phyloP scores from a whole-genome alignment of 2,113 vertebrate species.

The Suricata suricatta region DNA sequence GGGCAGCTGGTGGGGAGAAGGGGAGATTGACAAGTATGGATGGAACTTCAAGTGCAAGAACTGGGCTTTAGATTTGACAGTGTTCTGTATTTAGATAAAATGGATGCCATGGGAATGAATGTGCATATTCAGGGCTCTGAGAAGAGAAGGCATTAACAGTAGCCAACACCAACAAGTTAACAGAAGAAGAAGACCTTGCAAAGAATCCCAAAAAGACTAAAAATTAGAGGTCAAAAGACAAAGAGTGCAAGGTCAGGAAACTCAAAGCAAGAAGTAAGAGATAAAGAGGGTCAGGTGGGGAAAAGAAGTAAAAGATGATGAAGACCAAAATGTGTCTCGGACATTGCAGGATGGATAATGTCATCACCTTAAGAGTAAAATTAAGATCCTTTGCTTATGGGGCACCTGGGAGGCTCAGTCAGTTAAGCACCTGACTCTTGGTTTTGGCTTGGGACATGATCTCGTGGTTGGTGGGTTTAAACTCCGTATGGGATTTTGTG shows the following conservation, averaged over 20 bases:
- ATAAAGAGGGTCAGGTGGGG: neutral
- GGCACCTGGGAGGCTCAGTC: no score
- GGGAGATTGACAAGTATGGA: neutral
- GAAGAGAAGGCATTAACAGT: neutral
- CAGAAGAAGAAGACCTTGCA: neutral
- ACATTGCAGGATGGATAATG: fast-evolving
- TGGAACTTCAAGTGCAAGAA: neutral
- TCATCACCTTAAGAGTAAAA: neutral
- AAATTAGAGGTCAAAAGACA: neutral
- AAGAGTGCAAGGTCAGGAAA: neutral
- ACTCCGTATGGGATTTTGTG: no score
- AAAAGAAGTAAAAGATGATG: neutral
- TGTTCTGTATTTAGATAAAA: neutral
- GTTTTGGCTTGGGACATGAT: no score
- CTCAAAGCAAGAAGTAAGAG: neutral
- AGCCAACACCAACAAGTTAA: neutral
- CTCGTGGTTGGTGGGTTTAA: no score
- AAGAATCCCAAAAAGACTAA: neutral
- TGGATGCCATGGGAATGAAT: neutral
- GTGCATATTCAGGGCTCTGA: neutral
- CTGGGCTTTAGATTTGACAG: neutral
- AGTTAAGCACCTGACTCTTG: no score
- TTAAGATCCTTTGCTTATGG: neutral
- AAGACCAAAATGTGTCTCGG: neutral
- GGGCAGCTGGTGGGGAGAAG: neutral